Conservation (phyloP, 2,113 vertebrate genomes). For the Galemys pyrenaicus region DNA sequence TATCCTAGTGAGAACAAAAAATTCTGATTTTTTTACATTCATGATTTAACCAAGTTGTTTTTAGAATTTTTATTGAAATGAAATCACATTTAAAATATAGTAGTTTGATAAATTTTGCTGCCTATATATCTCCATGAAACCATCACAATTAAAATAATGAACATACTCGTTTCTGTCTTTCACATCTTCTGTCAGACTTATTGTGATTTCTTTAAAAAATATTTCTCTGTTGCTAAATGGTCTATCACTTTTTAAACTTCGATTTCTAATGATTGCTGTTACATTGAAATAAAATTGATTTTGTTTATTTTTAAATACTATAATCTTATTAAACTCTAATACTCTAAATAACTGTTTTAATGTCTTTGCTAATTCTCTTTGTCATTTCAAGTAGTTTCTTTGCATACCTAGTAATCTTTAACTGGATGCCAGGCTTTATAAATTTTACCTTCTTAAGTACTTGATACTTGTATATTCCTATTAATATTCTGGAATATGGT, state of each 20-base stretch:
- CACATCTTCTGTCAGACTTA: not conserved
- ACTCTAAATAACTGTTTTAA: not conserved
- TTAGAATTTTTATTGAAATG: not conserved
- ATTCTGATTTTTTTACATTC: not conserved
- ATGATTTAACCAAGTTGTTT: not conserved
- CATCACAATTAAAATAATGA: not conserved
- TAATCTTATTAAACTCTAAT: too few species aligned
- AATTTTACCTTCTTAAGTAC: not conserved
- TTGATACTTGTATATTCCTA: not conserved
- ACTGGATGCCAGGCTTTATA: not conserved
- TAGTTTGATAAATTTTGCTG: too few species aligned
- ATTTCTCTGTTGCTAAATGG: not conserved
- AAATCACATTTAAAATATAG: too few species aligned
- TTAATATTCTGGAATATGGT: not conserved
- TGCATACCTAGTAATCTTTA: not conserved
- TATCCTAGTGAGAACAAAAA: not conserved
- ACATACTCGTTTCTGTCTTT: not conserved
- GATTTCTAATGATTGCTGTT: constrained; percentile 5
- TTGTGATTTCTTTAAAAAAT: not conserved
- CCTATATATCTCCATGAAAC: not conserved
- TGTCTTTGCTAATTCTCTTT: constrained; percentile 13
- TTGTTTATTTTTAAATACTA: not conserved
- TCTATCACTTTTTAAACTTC: not conserved
- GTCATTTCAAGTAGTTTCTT: not conserved
- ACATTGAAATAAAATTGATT: not conserved